Conservation (phyloP, 1,140 invertebrate genomes). For the Macrostomum lignano region DNA sequence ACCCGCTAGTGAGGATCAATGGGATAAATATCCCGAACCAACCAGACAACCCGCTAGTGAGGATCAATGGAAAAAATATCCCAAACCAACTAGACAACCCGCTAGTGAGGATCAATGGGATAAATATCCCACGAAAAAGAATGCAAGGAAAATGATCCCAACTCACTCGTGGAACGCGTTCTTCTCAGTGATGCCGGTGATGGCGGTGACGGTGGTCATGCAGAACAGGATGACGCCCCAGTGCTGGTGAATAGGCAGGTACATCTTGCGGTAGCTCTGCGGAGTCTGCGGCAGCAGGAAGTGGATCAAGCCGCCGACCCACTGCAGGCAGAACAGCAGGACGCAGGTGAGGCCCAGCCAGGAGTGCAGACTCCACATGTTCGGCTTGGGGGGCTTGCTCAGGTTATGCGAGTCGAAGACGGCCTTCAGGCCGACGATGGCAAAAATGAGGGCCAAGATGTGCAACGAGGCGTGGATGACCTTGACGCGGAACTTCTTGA, state of each 20-base stretch:
- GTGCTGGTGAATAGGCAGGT: slow-evolving; percentile 52
- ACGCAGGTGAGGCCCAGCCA: slow-evolving; percentile 51
- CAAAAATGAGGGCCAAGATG: slow-evolving; percentile 36
- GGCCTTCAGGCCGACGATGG: slow-evolving; percentile 41
- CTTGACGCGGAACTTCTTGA: slow-evolving; percentile 46
- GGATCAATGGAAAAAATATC: too few relatives aligned
- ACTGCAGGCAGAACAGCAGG: slow-evolving; percentile 45
- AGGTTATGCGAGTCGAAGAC: slow-evolving; percentile 57
- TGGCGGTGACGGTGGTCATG: slow-evolving; percentile 37
- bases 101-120: too few relatives aligned
- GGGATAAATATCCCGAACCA: too few relatives aligned
- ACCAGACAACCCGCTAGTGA: too few relatives aligned
- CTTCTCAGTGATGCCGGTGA: slow-evolving; percentile 56
- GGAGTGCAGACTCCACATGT: slow-evolving; percentile 52
- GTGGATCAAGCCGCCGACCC: slow-evolving; percentile 40
- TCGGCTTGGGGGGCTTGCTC: slow-evolving; percentile 34
- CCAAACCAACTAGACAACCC: too few relatives aligned
- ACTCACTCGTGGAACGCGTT: slow-evolving; percentile 38
- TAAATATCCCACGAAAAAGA: slow-evolving; percentile 5
- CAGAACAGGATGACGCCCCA: slow-evolving; percentile 46
- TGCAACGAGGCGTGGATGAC: slow-evolving; percentile 44
- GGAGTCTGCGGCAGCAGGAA: slow-evolving; percentile 45
- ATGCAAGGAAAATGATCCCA: slow-evolving; percentile 8
- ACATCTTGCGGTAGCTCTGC: slow-evolving; percentile 32
- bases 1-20: too few relatives aligned